Conservation (phyloP, 2,888 invertebrate species). For the Clusia tigrina region DNA sequence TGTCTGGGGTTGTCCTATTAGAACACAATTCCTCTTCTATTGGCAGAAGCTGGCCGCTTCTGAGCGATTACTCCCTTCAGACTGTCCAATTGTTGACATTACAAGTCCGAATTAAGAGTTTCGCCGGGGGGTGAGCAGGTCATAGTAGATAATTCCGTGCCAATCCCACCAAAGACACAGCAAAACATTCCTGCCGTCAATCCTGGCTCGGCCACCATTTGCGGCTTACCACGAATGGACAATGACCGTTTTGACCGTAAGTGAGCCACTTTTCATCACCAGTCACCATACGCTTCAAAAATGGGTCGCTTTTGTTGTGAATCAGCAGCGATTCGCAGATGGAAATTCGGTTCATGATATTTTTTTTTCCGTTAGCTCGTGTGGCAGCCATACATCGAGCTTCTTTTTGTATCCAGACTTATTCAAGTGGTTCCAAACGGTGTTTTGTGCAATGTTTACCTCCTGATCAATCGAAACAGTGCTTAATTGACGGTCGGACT, state of each 20-base stretch:
- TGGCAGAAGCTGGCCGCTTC: slow-evolving; percentile 32
- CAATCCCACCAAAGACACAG: slow-evolving; percentile 20
- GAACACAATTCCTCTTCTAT: slow-evolving; percentile 25
- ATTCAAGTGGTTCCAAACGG: slow-evolving; percentile 10
- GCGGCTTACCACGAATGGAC: slow-evolving; percentile 1
- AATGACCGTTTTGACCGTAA: slow-evolving; percentile 4
- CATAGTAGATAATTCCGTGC: slow-evolving; percentile 19
- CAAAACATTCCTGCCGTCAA: slow-evolving; percentile 21
- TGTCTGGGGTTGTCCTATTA: no score
- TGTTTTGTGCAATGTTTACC: slow-evolving; percentile 15
- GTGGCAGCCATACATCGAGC: slow-evolving; percentile 11
- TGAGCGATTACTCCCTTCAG: slow-evolving; percentile 33
- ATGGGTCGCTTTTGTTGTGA: not conserved
- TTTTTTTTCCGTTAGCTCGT: not conserved
- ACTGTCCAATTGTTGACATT: slow-evolving; percentile 31
- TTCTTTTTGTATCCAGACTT: slow-evolving; percentile 7
- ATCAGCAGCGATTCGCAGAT: slow-evolving; percentile 7
- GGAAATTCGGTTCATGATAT: not conserved
- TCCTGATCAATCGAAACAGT: slow-evolving; percentile 13
- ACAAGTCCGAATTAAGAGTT: slow-evolving; percentile 27
- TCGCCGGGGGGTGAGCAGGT: slow-evolving; percentile 18
- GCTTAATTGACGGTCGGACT: not conserved
- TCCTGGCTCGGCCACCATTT: slow-evolving; percentile 24
- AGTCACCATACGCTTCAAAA: slow-evolving; percentile 10
- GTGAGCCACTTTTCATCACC: slow-evolving; percentile 4